Evolutionary conservation across 2,113 vertebrate genomes (phyloP), one percentile per base, ranked within the genome.

Genomic region (Probosciger aterrimus): DNA sequence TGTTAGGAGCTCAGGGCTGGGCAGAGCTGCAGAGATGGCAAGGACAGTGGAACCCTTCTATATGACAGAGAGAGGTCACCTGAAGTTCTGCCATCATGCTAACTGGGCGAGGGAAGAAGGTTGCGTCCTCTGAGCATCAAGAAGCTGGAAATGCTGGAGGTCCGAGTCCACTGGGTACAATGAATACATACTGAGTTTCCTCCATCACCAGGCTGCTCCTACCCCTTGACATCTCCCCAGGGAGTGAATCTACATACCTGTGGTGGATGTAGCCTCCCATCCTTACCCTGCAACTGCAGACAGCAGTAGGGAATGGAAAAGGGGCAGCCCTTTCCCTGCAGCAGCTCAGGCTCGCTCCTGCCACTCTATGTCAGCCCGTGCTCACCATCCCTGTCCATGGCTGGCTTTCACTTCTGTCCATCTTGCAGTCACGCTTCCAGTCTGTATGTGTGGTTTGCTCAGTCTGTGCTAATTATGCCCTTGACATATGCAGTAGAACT

Each of bases 401-500:
- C 68, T 62, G 65, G 13, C 57, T 85, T 70, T 71, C 52, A 63
- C 35, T 44, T 28, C 25, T 92, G 77, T 69, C 81, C 90, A 55
- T 76, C 92, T 28, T 41, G 82, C 74, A 96, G 73, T 43, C 82
- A 87, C 10, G 19, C 49, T 84, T 52, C 57, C 87, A 57, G 95
- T 57, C 84, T 18, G 64, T 50, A 68, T 64, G 95, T 73, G 93
- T 22, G 90, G 92, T 96, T 96, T 96, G 89, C 87, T 97, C 94
- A 92, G 92, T 65, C 97, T 93, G 93, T 95, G 95, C 92, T 98
- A 98, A 98, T 97, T 97, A 97, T 17, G 82, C 96, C 90, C 93
- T 95, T 93, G 97, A 97, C 88, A 92, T 89, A 91, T 88, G 93
- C 96, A 70, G 86, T 59, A 96, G 80, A 96, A 96, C 95, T 92